phyloP scores from a whole-genome alignment of 2,113 vertebrate genomes.

The Osmerus eperlanus region DNA sequence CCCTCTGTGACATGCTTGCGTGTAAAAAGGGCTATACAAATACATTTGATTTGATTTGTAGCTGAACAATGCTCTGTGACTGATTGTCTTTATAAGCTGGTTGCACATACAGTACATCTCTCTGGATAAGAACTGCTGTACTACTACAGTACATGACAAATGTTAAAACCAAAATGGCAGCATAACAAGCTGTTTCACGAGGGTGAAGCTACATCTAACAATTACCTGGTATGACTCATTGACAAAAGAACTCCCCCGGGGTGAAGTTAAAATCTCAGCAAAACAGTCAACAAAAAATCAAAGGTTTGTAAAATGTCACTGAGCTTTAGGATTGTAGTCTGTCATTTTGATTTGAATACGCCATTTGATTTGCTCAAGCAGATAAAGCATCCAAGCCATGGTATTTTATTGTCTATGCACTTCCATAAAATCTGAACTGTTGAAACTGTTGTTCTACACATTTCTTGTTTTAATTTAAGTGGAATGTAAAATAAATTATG shows the following conservation, averaged over 20 bases:
- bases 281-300: slow-evolving; percentile 48
- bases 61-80: no score
- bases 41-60: no score
- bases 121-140: slow-evolving; percentile 17
- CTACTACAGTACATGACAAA: slow-evolving; percentile 1
- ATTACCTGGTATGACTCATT: slow-evolving; percentile 33
- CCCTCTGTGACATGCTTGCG: no score
- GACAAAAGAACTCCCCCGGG: slow-evolving; percentile 36
- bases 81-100: neutral
- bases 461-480: neutral
- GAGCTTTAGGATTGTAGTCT: slow-evolving; percentile 67
- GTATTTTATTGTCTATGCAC: slow-evolving; percentile 39
- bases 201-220: slow-evolving; percentile 1
- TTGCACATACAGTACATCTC: slow-evolving; percentile 5
- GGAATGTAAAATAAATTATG: neutral
- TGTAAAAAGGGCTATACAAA: no score
- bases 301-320: slow-evolving; percentile 70
- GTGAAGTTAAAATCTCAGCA: slow-evolving; percentile 49
- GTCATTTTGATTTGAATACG: slow-evolving; percentile 71
- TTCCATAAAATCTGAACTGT: slow-evolving; percentile 34
- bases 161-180: slow-evolving; percentile 24
- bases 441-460: slow-evolving; percentile 8
- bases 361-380: slow-evolving; percentile 52
- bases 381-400: slow-evolving; percentile 50
- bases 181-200: neutral